phyloP scores from a whole-genome alignment of 2,797 vertebrate species.

The Perodicticus potto region DNA sequence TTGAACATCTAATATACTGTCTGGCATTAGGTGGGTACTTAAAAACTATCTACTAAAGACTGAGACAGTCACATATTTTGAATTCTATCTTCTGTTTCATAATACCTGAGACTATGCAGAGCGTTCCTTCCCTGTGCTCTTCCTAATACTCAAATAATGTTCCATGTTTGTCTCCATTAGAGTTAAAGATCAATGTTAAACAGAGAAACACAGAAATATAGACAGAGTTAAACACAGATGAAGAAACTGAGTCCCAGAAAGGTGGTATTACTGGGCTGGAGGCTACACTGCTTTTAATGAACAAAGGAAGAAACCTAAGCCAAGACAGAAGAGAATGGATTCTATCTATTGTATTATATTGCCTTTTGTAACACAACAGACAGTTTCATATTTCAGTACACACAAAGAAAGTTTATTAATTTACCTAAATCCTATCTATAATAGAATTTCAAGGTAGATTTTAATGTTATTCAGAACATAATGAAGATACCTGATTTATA shows the following conservation, averaged over 20 bases:
- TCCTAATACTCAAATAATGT: neutral
- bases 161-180: neutral
- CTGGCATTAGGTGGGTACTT: neutral
- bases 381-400: neutral
- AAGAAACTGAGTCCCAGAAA: neutral
- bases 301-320: neutral
- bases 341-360: neutral
- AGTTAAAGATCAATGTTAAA: neutral
- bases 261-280: neutral
- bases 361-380: neutral
- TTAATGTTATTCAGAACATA: neutral
- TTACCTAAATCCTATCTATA: neutral
- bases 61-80: neutral
- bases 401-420: neutral
- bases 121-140: neutral
- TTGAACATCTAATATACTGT: neutral
- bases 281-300: neutral
- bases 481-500: neutral
- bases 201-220: neutral
- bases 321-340: neutral
- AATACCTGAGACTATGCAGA: too few species aligned
- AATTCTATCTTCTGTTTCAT: neutral
- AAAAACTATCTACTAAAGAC: neutral
- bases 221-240: neutral
- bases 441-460: neutral